Conservation (phyloP, 2,113 vertebrate species). For the Camarhynchus parvulus region DNA sequence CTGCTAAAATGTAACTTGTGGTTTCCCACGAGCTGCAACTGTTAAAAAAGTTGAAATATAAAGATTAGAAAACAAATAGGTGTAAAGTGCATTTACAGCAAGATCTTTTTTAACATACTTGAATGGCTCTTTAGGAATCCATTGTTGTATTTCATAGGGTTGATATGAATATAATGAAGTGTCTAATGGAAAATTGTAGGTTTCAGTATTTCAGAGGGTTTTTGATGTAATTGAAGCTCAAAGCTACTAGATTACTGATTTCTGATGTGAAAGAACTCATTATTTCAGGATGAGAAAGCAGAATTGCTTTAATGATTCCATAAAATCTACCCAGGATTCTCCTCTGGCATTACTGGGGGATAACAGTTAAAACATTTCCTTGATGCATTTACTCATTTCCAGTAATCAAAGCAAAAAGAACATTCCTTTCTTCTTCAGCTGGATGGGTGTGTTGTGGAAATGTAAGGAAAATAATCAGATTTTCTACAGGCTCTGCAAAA, state of each 20-base stretch:
- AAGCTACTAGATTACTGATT: not conserved
- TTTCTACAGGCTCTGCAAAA: not conserved
- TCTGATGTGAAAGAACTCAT: not conserved
- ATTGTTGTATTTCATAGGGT: not conserved
- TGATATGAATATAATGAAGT: not conserved
- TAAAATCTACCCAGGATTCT: not conserved
- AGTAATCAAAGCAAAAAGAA: not conserved
- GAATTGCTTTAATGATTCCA: not conserved
- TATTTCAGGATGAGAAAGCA: conserved; percentile 6
- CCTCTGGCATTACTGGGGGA: not conserved
- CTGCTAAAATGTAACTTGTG: not conserved
- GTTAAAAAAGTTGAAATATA: not conserved
- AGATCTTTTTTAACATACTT: not conserved
- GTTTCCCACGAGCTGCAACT: not conserved
- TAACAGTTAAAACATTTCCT: not conserved
- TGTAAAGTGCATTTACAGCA: not conserved
- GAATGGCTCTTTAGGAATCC: not conserved
- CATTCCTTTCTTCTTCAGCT: not conserved
- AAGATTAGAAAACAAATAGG: not conserved
- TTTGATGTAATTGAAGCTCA: not conserved
- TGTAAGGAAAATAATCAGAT: not conserved
- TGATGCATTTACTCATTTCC: not conserved
- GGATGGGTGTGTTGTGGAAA: not conserved
- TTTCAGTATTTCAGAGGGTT: not conserved
- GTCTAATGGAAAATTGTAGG: not conserved